Conservation (phyloP, 2,113 vertebrate species). For the Platanista minor region DNA sequence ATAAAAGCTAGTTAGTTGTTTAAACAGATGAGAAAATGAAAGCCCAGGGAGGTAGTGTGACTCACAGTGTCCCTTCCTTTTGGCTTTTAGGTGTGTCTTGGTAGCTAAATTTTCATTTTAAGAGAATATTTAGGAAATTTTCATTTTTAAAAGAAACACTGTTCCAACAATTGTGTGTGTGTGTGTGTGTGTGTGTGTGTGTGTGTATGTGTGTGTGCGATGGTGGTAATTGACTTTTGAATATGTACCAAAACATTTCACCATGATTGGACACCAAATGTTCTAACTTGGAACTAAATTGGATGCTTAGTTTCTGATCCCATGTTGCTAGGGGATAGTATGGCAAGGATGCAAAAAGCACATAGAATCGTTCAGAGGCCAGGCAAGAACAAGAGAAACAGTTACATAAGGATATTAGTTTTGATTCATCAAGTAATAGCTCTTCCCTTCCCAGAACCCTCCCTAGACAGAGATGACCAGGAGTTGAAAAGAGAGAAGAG, state of each 20-base stretch:
- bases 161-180: not conserved
- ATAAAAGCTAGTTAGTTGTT: slow-evolving; percentile 28
- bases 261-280: not conserved
- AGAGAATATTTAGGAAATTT: not conserved
- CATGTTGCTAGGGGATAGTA: not conserved
- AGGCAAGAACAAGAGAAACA: not conserved
- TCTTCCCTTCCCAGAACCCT: not conserved
- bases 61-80: not conserved
- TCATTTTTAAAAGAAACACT: not conserved
- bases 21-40: not conserved
- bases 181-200: not conserved
- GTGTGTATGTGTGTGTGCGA: not conserved
- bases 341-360: not conserved
- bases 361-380: not conserved
- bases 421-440: not conserved
- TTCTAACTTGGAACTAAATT: not conserved
- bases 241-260: not conserved
- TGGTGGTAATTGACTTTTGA: slow-evolving; percentile 9
- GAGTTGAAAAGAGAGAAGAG: not conserved
- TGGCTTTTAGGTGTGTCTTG: not conserved
- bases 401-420: not conserved
- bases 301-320: not conserved
- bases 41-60: not conserved
- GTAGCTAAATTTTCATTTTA: not conserved
- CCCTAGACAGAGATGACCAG: not conserved